Percentiles rank a stretch among this genome's conserved stretches.
These are phyloP conservation scores for Channa striata DNA, from an alignment of 2,797 vertebrate genomes.

Conservation along the genomic window DNA sequence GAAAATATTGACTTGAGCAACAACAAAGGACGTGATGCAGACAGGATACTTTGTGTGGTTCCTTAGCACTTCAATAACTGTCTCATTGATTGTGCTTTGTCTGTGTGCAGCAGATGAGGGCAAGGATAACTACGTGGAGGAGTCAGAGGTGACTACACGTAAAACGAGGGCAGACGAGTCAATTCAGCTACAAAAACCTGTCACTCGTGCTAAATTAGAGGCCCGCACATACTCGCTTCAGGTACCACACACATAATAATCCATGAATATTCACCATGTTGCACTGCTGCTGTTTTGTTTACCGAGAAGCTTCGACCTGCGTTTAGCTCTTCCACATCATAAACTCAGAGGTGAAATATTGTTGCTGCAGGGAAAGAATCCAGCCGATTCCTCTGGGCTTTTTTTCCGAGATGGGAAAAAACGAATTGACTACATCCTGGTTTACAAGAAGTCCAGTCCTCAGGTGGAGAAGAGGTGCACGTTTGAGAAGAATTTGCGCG, in stretches of 20 bases:
- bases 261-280: not conserved
- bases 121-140: conserved; percentile 88
- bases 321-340: not conserved
- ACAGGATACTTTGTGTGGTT: not conserved
- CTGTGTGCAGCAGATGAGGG: conserved; percentile 80
- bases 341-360: conserved; percentile 17
- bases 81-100: conserved; percentile 43
- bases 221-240: conserved; percentile 85
- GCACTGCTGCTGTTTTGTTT: conserved; percentile 4
- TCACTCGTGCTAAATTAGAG: conserved; percentile 86
- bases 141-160: conserved; percentile 89
- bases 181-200: conserved; percentile 89
- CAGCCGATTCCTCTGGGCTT: conserved; percentile 86
- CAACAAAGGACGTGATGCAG: conserved; percentile 13
- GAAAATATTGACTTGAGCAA: conserved; percentile 48
- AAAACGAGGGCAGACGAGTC: conserved; percentile 89
- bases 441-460: conserved; percentile 96
- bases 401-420: conserved; percentile 98
- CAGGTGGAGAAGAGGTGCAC: conserved; percentile 97
- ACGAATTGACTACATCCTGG: conserved; percentile 97
- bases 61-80: not conserved
- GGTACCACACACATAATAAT: conserved; percentile 76
- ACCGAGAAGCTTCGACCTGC: conserved; percentile 1
- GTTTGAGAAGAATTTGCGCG: conserved; percentile 96
- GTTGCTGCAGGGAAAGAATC: conserved; percentile 80